Base-by-base conservation (phyloP, 2,113 vertebrate genomes). In the Parus major region DNA sequence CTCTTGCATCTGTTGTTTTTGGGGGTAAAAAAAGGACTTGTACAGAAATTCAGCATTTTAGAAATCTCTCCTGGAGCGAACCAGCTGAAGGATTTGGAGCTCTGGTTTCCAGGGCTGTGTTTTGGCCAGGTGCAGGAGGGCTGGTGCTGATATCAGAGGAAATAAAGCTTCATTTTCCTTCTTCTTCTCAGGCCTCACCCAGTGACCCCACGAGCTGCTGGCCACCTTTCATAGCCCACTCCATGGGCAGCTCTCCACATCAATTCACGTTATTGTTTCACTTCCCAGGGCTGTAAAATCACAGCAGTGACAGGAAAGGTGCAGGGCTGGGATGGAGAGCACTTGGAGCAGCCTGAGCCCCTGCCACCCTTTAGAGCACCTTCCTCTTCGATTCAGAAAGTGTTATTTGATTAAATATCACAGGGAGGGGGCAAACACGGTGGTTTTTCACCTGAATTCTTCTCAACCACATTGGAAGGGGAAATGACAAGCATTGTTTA, bases 231-330 rank as follows among this genome's bases (percentile, higher is more conserved):
- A 36, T 19, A 82, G 65, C 19, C 49, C 78, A 23, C 70, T 29
- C 36, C 11, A 12, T 41, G 63, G 96, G 93, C 94, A 88, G n/a
- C 36, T 61, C 85, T 88, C 92, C 96, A 92, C 90, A 76, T 36
- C 95, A 94, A 95, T 96, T 94, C 80, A 82, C 47, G 44, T 53
- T 60, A 86, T 91, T 96, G 86, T 93, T 96, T 88, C 88, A 66
- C 65, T 94, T 64, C 94, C 80, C 75, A 44, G 63, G 72, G 86
- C 84, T 15, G 9, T 73, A 64, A 93, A 96, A 91, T 44, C 71
- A 50, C 75, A 49, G 61, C 64, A 76, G 57, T 79, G 76, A 83
- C 65, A 86, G 79, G 90, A 69, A 95, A 35, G 53, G 11, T 6
- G 5, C 23, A 68, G 68, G 79, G 61, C 61, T 82, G 44, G 44